Conservation (phyloP, 2,888 invertebrate genomes). For the Amblyjoppa proteus region DNA sequence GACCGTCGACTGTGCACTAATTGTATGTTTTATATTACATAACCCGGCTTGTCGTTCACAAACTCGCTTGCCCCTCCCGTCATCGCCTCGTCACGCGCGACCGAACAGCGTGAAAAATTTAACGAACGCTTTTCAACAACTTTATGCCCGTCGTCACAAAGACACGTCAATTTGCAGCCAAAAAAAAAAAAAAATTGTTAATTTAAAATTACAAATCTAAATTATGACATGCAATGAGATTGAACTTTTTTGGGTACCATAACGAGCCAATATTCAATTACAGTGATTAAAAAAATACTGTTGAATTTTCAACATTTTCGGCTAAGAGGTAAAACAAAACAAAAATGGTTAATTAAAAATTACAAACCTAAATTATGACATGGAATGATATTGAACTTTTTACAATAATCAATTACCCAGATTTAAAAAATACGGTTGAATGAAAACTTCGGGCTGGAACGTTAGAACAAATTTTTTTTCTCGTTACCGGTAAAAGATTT, state of each 20-base stretch:
- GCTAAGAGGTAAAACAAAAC: too few species aligned
- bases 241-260: not conserved
- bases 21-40: constrained; percentile 75
- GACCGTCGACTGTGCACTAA: constrained; percentile 81
- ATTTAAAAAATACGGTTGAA: too few species aligned
- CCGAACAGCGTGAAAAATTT: not conserved
- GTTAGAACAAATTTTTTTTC: too few species aligned
- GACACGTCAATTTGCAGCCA: not conserved
- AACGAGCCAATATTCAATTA: too few species aligned
- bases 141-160: not conserved
- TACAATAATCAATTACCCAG: too few species aligned
- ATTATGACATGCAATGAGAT: not conserved
- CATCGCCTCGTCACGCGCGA: not conserved
- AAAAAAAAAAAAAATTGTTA: not conserved
- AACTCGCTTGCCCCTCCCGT: constrained; percentile 24
- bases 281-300: too few species aligned
- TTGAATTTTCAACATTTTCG: too few species aligned
- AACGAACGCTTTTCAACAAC: not conserved
- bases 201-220: not conserved
- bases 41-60: constrained; percentile 79
- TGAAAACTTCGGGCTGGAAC: too few species aligned
- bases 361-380: not conserved
- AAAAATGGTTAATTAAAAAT: too few species aligned
- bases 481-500: too few species aligned
- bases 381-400: not conserved